A percentile compares a stretch with the other conserved stretches of the same genome.
Evolutionary conservation across 2,888 invertebrate species (phyloP).

Genomic region (Cantharis nigra): DNA sequence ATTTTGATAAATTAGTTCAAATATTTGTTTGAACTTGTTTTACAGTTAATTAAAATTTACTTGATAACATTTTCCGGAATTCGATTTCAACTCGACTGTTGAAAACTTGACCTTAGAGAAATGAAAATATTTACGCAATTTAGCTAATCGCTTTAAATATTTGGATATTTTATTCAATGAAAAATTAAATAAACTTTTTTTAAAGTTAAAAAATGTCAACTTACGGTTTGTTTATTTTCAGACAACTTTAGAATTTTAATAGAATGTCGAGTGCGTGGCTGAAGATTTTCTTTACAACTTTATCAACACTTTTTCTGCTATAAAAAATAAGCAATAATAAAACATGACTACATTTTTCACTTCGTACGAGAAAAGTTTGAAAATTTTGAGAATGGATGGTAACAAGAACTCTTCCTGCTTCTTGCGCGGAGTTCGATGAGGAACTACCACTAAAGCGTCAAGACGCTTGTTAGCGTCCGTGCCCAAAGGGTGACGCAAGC

Average conservation of each 20-base stretch:
- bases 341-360: not conserved
- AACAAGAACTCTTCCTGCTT: conserved; percentile 1
- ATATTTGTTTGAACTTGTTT: not conserved
- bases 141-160: not conserved
- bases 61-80: not conserved
- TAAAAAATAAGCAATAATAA: not conserved
- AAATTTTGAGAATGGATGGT: not conserved
- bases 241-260: not conserved
- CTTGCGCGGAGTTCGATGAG: conserved; percentile 13
- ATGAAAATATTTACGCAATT: not conserved
- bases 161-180: not conserved
- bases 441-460: conserved; percentile 13
- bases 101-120: not conserved
- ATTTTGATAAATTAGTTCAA: not conserved
- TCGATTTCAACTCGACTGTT: not conserved
- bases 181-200: not conserved
- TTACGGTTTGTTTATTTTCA: not conserved
- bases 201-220: not conserved
- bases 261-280: not conserved
- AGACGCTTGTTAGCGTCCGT: conserved; percentile 17
- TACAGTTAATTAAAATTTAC: not conserved
- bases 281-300: not conserved
- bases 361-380: not conserved
- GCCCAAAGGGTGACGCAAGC: conserved; percentile 14
- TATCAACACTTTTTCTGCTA: not conserved